Base-by-base conservation (phyloP, 2,888 invertebrate species). In the Tetropium fuscum region DNA sequence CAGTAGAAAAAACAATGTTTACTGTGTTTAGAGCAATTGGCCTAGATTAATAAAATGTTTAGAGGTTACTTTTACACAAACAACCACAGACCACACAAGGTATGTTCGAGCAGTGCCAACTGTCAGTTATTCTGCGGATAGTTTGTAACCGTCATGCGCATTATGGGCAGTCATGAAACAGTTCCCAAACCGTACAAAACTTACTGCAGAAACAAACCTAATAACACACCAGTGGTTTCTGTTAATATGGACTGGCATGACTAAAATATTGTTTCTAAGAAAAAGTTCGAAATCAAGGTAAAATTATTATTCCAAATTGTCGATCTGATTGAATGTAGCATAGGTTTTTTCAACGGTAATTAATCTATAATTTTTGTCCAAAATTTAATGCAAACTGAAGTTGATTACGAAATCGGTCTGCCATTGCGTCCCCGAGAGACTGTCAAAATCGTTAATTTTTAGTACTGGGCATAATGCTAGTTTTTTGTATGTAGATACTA, bases 201-300 rank as follows among this genome's bases (percentile, higher is more conserved):
- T n/a, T n/a, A n/a, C n/a, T n/a, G n/a, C n/a, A n/a, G n/a, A n/a
- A n/a, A n/a, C n/a, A n/a, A n/a, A n/a, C n/a, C n/a, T 19, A n/a
- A n/a, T 10, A 18, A 41, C 2, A 20, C 41, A 41, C 41, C 41
- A 41, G 18, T 41, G 41, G 20, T 41, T 20, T 11, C 11, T 18
- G 4, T 11, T 2, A 11, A 41, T 10, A 4, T 5, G 4, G 5
- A 41, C 10, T 1, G 41, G 41, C 19, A 41, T 20, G 3, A 20
- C 20, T 7, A 41, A 7, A 2, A 7, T 19, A 5, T 18, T 41
- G 4, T 5, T n/a, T n/a, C 6, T 7, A 1, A 5, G 8, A 2
- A 41, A 16, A 19, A 5, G n/a, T 2, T 18, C 19, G 6, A 41
- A 6, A 6, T 41, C 41, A 2, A 2, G 1, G n/a, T 16, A 41